Conservation (phyloP, 30 jellyfish, hydroid and myxozoan species). For the Aurelia coerulea region DNA sequence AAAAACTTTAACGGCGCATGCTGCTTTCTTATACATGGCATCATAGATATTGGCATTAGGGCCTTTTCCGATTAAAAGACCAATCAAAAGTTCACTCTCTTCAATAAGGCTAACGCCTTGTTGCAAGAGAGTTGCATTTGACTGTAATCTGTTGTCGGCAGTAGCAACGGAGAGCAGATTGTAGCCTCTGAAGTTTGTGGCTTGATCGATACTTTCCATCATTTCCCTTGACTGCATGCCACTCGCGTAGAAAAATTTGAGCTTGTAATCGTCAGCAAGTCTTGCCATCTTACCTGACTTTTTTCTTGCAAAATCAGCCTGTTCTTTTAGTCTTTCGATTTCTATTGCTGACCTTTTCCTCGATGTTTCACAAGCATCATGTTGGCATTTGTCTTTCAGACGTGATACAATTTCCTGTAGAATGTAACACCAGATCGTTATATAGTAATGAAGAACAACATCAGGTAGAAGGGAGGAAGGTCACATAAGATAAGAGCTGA, state of each 20-base stretch:
- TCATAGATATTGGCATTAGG: conserved; percentile 31
- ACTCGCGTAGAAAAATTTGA: not conserved
- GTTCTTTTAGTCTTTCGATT: not conserved
- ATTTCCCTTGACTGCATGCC: conserved; percentile 16
- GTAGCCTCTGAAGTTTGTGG: conserved; percentile 1
- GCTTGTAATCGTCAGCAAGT: not conserved
- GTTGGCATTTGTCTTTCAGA: not conserved
- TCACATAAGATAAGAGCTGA: too few relatives aligned
- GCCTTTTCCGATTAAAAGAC: not conserved
- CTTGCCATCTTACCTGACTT: not conserved
- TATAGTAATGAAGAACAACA: too few relatives aligned
- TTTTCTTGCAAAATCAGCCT: not conserved
- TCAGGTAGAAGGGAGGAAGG: too few relatives aligned
- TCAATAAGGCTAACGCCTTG: conserved; percentile 16
- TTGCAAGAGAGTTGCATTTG: not conserved
- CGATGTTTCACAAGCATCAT: not conserved
- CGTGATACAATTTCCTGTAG: not conserved
- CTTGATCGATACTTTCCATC: conserved; percentile 9
- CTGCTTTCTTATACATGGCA: not conserved
- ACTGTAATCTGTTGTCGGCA: conserved; percentile 7
- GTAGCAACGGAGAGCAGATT: conserved; percentile 24
- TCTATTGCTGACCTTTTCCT: not conserved
- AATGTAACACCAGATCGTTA: not conserved
- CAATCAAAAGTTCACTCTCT: not conserved
- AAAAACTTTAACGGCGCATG: not conserved